Evolutionary conservation across 2,888 invertebrate species (phyloP), one percentile per base, ranked within the genome.

Genomic region (Oscheius sp.): DNA sequence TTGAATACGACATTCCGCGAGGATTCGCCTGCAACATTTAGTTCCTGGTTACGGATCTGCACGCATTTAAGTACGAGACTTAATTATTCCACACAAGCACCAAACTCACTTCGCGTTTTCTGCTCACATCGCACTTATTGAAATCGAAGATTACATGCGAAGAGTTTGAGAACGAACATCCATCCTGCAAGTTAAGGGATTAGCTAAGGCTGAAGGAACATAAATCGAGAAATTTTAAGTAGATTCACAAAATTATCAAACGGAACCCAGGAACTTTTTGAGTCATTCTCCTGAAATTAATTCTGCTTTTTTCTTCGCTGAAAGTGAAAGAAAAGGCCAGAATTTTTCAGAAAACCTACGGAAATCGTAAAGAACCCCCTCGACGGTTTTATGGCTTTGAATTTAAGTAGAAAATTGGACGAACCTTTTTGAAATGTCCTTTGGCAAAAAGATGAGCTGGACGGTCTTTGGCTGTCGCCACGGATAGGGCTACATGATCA

Each of bases 401-500:
- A 53, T n/a, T 48, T 20, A 17, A 31, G 31, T 6, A 12, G 27
- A 17, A n/a, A n/a, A n/a, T n/a, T n/a, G n/a, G n/a, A 23, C 20
- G 15, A 34, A 76, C 78, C 72, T 79, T 80, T 55, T 70, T 63
- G 71, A 74, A 80, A 55, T 83, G 81, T 48, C 84, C 84, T 70
- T 84, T 83, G 8, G 82, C 85, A 69, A 82, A 85, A 27, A 85
- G 78, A 58, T 80, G 76, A 12, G 83, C 82, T 6, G 85, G 83
- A 20, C 74, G 72, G 27, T 70, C 71, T 52, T 76, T 73, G 27
- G 69, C 71, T 20, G 78, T 78, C 17, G 64, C 64, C 33, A 85
- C 82, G 27, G 73, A 74, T 57, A 85, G 70, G 17, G 74, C 70
- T 50, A 84, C 80, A 33, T 73, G 71, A 5, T 79, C 81, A 33